phyloP scores from a whole-genome alignment of 2,113 vertebrate genomes.

The Microcebus ravelobensis region DNA sequence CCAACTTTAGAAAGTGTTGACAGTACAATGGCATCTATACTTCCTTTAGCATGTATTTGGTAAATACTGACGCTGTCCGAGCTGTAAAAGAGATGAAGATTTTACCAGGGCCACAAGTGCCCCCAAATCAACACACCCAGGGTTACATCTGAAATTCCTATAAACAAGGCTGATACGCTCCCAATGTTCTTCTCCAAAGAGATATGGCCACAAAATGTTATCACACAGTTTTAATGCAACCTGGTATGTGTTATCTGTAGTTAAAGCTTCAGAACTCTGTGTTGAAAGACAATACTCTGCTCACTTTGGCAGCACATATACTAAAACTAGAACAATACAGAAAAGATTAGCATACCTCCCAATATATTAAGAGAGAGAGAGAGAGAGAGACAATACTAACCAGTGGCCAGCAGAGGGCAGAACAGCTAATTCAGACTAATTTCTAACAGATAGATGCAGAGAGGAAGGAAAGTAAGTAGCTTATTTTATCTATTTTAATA shows the following conservation, averaged over 20 bases:
- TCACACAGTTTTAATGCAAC: background rate
- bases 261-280: background rate
- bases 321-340: background rate
- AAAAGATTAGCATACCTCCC: background rate
- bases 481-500: conserved; percentile 37
- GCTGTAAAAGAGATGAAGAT: background rate
- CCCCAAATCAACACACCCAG: background rate
- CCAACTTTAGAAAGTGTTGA: background rate
- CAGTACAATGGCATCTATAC: fast-evolving
- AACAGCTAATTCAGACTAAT: background rate
- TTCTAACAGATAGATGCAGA: background rate
- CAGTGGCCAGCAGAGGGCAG: conserved; percentile 52
- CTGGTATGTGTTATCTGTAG: background rate
- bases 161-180: background rate
- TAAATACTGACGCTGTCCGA: background rate
- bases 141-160: background rate
- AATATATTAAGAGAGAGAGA: background rate
- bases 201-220: background rate
- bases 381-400: background rate
- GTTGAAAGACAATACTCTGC: background rate
- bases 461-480: background rate
- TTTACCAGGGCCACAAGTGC: background rate
- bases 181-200: background rate
- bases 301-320: no score
- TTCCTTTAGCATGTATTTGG: background rate